A percentile compares a stretch with the other conserved stretches of the same genome.
These are phyloP conservation scores for Zygaena filipendulae DNA, from an alignment of 2,888 invertebrate species.

Conservation along the genomic window DNA sequence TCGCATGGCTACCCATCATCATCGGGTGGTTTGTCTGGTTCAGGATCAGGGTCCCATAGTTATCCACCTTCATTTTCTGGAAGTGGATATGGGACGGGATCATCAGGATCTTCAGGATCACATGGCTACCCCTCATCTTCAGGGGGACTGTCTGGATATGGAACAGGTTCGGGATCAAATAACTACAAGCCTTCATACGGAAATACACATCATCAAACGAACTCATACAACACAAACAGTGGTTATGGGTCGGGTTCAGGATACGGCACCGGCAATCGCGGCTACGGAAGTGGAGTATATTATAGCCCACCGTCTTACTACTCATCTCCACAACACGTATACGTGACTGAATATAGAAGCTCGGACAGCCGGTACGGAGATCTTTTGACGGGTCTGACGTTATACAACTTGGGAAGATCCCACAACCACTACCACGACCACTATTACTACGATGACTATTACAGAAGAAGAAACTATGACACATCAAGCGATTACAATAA, in stretches of 20 bases:
- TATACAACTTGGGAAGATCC: constrained; percentile 53
- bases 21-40: constrained; percentile 18
- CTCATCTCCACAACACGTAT: constrained; percentile 42
- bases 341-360: constrained; percentile 44
- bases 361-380: constrained; percentile 48
- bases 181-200: constrained; percentile 11
- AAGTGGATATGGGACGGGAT: constrained; percentile 21
- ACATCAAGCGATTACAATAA: constrained; percentile 17
- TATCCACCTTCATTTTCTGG: constrained; percentile 19
- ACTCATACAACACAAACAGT: constrained; percentile 17
- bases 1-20: constrained; percentile 20
- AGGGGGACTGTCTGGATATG: constrained; percentile 18
- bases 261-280: constrained; percentile 4
- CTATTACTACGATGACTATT: constrained; percentile 53
- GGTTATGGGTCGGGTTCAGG: constrained; percentile 12
- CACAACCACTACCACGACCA: constrained; percentile 37
- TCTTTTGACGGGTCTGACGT: constrained; percentile 43
- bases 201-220: constrained; percentile 12
- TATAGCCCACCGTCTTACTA: constrained; percentile 27
- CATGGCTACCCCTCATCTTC: constrained; percentile 19
- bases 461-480: constrained; percentile 33
- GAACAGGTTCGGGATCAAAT: constrained; percentile 7
- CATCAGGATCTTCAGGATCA: constrained; percentile 14
- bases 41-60: constrained; percentile 8
- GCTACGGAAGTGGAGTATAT: constrained; percentile 6